Evolutionary conservation across 1,140 invertebrate genomes (phyloP), one percentile per base, ranked within the genome.

Genomic region (Pseudomyrmex pallidus): DNA sequence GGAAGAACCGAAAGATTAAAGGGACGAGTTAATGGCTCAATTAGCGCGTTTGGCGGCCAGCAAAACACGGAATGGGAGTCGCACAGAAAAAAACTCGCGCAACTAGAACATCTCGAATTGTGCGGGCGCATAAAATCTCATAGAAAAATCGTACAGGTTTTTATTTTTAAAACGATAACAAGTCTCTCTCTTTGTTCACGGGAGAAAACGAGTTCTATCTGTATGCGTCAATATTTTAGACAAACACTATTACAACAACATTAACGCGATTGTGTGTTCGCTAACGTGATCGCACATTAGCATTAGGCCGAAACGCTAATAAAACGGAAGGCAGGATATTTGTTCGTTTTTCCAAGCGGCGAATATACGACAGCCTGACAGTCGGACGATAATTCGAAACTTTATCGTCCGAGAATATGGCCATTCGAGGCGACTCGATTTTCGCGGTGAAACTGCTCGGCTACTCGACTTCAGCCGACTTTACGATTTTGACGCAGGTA

Each of bases 21-120:
- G 87, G 67, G 74, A 64, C 63, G 64, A 83, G 83, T 87, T 89
- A 90, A 90, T 90, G 78, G 77, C 84, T 90, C 88, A 86, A 90
- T 90, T 90, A 90, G 84, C 82, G 73, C 78, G 25, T 25, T 61
- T 76, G 52, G 48, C 52, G 59, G 77, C 62, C 57, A 70, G 57
- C 70, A 67, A 87, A 89, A 82, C 73, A 74, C 54, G 25, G 50
- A 84, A 56, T 63, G 61, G 48, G 66, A 88, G 52, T 46, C 59
- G 52, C 2, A 25, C 15, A 74, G 84, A 83, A 88, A 87, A 88
- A 87, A 89, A 78, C 87, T 77, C 54, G 67, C 22, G 48, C 54
- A 35, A 22, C 57, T 87, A 44, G 64, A 50, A 84, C 77, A 72
- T 73, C 50, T 67, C 57, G 59, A 64, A 61, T 62, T 73, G 85